A percentile compares a stretch with the other conserved stretches of the same genome.
Evolutionary conservation across 2,888 invertebrate species (phyloP).

Genomic region (Lithosia quadra): DNA sequence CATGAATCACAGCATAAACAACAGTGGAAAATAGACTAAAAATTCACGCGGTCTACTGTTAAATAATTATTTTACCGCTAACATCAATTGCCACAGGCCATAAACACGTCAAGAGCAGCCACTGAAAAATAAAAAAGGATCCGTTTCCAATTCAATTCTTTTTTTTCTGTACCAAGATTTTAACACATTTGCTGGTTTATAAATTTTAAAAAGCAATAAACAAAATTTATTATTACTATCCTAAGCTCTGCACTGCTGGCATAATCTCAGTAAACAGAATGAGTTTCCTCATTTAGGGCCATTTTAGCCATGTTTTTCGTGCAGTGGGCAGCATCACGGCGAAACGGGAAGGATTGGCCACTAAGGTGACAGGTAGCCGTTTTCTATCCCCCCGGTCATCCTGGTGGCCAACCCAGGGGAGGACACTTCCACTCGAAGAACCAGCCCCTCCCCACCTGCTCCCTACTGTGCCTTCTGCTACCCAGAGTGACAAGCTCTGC

Average conservation of each 20-base stretch:
- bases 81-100: constrained; percentile 37
- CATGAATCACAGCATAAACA: too few relatives aligned
- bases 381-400: too few relatives aligned
- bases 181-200: background rate
- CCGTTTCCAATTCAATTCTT: constrained; percentile 21
- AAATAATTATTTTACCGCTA: constrained; percentile 36
- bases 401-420: too few relatives aligned
- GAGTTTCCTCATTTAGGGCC: background rate
- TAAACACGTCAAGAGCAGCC: constrained; percentile 42
- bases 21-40: too few relatives aligned
- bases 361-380: too few relatives aligned
- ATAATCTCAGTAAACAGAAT: background rate
- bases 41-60: background rate
- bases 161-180: constrained; percentile 12
- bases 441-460: too few relatives aligned
- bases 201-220: constrained; percentile 9
- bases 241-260: background rate
- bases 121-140: constrained; percentile 39
- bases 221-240: background rate
- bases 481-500: too few relatives aligned
- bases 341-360: too few relatives aligned
- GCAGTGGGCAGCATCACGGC: too few relatives aligned
- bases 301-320: too few relatives aligned
- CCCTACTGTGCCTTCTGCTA: too few relatives aligned
- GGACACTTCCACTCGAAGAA: too few relatives aligned